Conservation (phyloP, 2,797 vertebrate genomes). For the Trachops cirrhosus region DNA sequence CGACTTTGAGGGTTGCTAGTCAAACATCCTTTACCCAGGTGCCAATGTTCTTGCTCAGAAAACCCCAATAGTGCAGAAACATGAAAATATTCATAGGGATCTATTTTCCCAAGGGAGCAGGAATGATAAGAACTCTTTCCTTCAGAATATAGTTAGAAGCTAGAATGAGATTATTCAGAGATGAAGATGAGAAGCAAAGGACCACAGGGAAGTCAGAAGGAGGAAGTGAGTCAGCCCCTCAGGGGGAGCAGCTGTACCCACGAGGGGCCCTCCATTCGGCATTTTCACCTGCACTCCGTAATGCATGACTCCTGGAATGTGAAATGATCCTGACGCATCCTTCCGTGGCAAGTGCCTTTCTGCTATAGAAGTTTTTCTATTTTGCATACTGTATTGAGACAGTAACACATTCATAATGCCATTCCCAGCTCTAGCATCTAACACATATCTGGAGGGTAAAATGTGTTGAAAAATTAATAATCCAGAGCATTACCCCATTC, state of each 20-base stretch:
- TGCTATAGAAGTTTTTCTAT: not conserved
- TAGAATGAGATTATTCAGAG: not conserved
- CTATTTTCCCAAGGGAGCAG: not conserved
- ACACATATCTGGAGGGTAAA: not conserved
- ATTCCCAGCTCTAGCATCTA: not conserved
- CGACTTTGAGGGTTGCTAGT: not conserved
- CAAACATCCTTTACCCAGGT: not conserved
- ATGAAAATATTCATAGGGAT: not conserved
- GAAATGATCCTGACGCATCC: not conserved
- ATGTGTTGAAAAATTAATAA: not conserved
- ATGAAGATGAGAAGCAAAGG: not conserved
- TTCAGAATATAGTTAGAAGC: not conserved
- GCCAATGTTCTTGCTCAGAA: not conserved
- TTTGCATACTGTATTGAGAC: not conserved
- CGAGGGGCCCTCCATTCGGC: accelerated
- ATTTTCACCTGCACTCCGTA: not conserved
- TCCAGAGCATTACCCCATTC: not conserved
- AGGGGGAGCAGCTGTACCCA: accelerated
- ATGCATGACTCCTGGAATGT: accelerated
- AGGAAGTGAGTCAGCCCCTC: too few species aligned
- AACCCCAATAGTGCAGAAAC: not conserved
- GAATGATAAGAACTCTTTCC: not conserved
- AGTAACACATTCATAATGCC: not conserved
- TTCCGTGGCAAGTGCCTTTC: not conserved
- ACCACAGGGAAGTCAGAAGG: not conserved